Base-by-base conservation (phyloP, 2,888 invertebrate species). In the Rhorus exstirpatorius region DNA sequence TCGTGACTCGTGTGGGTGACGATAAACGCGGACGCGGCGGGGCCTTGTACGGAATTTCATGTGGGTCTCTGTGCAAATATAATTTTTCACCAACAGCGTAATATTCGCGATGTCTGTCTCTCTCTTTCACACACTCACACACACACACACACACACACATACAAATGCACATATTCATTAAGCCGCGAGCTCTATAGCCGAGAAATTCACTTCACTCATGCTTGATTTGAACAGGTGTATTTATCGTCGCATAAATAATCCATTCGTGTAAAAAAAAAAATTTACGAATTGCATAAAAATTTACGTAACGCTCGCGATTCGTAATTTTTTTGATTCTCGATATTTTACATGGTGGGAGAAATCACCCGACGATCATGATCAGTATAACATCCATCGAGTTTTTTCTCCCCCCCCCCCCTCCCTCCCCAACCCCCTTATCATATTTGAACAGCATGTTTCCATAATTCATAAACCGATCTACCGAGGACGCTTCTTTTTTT, bases 191-290 rank as follows among this genome's bases (percentile, higher is more conserved):
- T 24, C 44, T 35, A 8, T 31, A 58, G 10, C 14, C 65, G 61
- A 26, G 63, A 26, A 49, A 63, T 63, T 80, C 77, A 44, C 41
- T 19, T 55, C 41, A 12, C 76, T 60, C 68, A 21, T 17, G 79
- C 82, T 84, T 80, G 83, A 75, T 88, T 88, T 88, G 87, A 87
- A 88, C 88, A 88, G 88, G 88, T 88, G 88, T 84, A 71, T 68
- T 75, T 74, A 31, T 68, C 31, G 26, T 71, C 41, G 1, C 58
- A 53, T 67, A 61, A 83, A 65, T 75, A 67, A 80, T 80, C 60
- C 44, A 38, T 31, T 14, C 44, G 31, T 17, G 26, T 26, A 49
- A 41, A 70, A 70, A 12, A 72, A 63, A 53, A 41, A 74, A 53
- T 31, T 41, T 14, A 14, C 55, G 26, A 44, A 38, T 49, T 51